These are phyloP conservation scores for Chloroceryle aenea DNA, from an alignment of 2,113 vertebrate species.

Conservation along the genomic window DNA sequence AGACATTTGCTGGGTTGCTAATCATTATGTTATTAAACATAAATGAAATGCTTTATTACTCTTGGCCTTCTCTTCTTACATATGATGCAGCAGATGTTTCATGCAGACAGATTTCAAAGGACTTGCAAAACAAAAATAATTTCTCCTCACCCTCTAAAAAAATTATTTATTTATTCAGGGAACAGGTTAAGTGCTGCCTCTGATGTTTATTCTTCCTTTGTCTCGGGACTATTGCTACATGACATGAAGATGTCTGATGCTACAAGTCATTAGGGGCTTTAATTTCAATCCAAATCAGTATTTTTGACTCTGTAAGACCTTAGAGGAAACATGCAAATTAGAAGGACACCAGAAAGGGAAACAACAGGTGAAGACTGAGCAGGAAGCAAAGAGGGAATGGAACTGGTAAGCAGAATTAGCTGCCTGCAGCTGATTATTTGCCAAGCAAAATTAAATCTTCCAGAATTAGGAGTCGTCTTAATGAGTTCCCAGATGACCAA, in stretches of 20 bases:
- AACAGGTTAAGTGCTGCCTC: not conserved
- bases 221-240: not conserved
- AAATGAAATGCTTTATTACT: conserved; percentile 62
- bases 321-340: not conserved
- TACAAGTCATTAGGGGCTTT: not conserved
- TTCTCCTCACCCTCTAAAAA: not conserved
- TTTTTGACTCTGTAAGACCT: not conserved
- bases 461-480: not conserved
- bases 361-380: not conserved
- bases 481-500: not conserved
- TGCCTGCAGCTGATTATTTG: not conserved
- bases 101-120: not conserved
- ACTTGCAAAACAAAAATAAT: not conserved
- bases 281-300: not conserved
- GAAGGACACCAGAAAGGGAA: not conserved
- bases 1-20: conserved; percentile 27
- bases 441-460: conserved; percentile 18
- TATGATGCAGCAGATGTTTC: conserved; percentile 36
- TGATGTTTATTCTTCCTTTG: not conserved
- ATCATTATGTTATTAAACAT: conserved; percentile 54
- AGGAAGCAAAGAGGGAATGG: not conserved
- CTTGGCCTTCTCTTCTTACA: conserved; percentile 45
- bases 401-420: not conserved
- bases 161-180: not conserved
- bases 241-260: not conserved